Percentiles rank a stretch among this genome's conserved stretches.
Conservation (phyloP, 2,797 vertebrate species). For the Muscicapa comitata region DNA sequence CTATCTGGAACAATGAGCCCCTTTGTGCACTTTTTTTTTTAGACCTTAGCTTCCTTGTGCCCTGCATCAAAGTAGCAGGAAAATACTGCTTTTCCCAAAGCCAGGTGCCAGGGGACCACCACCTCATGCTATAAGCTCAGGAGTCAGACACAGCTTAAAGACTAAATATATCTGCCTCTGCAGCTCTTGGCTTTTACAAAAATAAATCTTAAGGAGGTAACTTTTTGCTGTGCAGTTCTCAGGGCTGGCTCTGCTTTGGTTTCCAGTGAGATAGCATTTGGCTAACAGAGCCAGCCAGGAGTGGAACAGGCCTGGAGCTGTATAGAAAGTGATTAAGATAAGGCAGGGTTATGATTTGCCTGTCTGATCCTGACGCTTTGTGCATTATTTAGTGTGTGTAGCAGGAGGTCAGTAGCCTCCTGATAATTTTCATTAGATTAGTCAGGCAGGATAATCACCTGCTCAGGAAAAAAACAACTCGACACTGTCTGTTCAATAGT, state of each 20-base stretch:
- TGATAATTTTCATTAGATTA: constrained; percentile 69
- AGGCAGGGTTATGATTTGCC: constrained; percentile 65
- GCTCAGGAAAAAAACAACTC: constrained; percentile 44
- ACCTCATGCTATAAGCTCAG: not conserved
- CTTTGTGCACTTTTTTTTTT: not conserved
- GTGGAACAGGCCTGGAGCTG: constrained; percentile 44
- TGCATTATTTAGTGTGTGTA: constrained; percentile 58
- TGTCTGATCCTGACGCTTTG: constrained; percentile 61
- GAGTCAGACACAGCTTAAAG: not conserved
- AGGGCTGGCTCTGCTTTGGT: not conserved
- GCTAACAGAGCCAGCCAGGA: constrained; percentile 2
- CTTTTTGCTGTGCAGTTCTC: not conserved
- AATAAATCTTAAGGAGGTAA: not conserved
- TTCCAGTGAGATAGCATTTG: constrained; percentile 37
- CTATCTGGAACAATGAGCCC: not conserved
- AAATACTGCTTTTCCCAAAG: not conserved
- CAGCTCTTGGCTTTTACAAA: constrained; percentile 4
- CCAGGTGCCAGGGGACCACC: not conserved
- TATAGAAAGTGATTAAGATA: constrained; percentile 63
- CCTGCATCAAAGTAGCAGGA: not conserved
- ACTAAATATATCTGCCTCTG: constrained; percentile 8
- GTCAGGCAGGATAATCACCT: constrained; percentile 59
- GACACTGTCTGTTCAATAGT: constrained; percentile 47
- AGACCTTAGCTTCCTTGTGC: not conserved
- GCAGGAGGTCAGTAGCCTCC: constrained; percentile 61